A percentile compares a stretch with the other conserved stretches of the same genome.
Conservation (phyloP, 2,888 invertebrate species). For the Megastigmus dorsalis region DNA sequence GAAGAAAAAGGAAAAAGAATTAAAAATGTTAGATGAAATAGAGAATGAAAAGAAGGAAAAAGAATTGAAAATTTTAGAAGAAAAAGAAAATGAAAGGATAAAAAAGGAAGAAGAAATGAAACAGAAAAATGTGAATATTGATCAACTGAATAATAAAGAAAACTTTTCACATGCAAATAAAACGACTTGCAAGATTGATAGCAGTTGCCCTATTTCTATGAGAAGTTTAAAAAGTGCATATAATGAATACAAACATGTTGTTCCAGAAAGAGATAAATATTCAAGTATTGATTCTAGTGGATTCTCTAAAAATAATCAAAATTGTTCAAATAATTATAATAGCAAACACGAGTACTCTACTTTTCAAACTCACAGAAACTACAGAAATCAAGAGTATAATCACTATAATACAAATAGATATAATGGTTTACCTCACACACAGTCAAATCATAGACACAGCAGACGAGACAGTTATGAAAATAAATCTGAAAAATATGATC, state of each 20-base stretch:
- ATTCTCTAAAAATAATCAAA: no score
- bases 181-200: neutral
- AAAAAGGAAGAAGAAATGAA: neutral
- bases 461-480: conserved; percentile 9
- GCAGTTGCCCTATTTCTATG: neutral
- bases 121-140: conserved; percentile 1
- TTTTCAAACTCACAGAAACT: conserved; percentile 7
- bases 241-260: neutral
- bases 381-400: conserved; percentile 14
- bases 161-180: conserved; percentile 27
- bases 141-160: conserved; percentile 42
- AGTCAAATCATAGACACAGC: neutral
- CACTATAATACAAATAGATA: neutral
- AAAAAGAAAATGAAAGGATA: conserved; percentile 30
- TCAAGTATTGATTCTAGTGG: neutral
- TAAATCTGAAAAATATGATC: conserved; percentile 8
- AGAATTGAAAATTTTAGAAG: conserved; percentile 21
- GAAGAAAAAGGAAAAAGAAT: neutral
- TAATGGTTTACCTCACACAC: neutral
- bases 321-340: neutral
- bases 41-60: neutral
- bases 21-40: neutral
- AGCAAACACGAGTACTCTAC: neutral
- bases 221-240: neutral
- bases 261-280: conserved; percentile 1